These are phyloP conservation scores for Oncopodura yosiiana DNA, from an alignment of 1,140 invertebrate genomes.

Conservation along the genomic window DNA sequence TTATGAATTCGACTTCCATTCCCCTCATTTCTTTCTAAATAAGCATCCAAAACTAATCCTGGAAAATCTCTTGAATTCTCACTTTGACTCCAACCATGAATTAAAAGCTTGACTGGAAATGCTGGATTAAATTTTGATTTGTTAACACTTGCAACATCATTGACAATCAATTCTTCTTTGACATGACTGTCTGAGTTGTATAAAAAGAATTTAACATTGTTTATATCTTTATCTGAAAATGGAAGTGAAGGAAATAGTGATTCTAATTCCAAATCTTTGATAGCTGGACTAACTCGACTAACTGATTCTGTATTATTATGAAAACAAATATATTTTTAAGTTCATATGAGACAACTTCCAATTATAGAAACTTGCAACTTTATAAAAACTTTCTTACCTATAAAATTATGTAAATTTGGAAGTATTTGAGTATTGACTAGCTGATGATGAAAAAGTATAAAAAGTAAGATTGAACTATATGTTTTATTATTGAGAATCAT, in stretches of 20 bases:
- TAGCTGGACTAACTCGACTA: background rate
- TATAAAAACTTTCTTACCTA: conserved; percentile 1
- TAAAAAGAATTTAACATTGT: conserved; percentile 18
- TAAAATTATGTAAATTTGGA: conserved; percentile 9
- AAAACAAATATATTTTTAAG: background rate
- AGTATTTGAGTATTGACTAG: background rate
- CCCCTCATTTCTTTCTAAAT: background rate
- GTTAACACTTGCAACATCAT: conserved; percentile 12
- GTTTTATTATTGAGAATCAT: too few relatives aligned
- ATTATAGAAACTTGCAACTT: background rate
- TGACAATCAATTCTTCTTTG: conserved; percentile 1
- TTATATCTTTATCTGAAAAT: conserved; percentile 15
- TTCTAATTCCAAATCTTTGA: conserved; percentile 16
- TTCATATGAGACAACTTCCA: background rate
- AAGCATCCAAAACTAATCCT: conserved; percentile 11
- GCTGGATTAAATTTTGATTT: conserved; percentile 3
- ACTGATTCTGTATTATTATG: background rate
- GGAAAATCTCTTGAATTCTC: conserved; percentile 20
- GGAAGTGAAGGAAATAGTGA: conserved; percentile 10
- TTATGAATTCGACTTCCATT: background rate
- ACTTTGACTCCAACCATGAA: conserved; percentile 19
- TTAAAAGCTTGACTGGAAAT: conserved; percentile 15
- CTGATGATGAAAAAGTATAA: too few relatives aligned
- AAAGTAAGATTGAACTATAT: too few relatives aligned
- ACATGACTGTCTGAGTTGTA: conserved; percentile 11